Percentiles rank a stretch among this genome's conserved stretches.
These are phyloP conservation scores for Peromyscus nudipes DNA, from an alignment of 2,797 vertebrate genomes.

Conservation along the genomic window DNA sequence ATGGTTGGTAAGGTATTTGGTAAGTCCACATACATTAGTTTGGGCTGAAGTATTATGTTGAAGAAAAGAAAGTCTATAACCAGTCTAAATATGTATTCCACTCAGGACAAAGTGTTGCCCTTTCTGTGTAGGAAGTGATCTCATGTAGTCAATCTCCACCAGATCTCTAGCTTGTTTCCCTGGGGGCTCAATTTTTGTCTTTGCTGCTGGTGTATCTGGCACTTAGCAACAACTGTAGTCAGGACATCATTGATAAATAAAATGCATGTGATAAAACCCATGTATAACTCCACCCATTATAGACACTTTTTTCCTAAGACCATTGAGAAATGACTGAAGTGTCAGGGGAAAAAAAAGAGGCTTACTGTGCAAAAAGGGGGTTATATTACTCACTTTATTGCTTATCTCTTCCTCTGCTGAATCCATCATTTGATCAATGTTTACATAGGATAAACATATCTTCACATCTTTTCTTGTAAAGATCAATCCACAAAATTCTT, in stretches of 20 bases:
- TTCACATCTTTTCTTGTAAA: neutral
- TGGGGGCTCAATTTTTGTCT: neutral
- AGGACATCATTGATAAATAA: neutral
- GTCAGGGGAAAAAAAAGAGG: neutral
- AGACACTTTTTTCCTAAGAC: neutral
- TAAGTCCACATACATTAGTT: neutral
- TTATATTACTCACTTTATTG: neutral
- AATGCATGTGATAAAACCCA: neutral
- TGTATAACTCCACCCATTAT: neutral
- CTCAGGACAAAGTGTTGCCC: neutral
- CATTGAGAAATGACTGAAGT: neutral
- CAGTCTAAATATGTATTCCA: neutral
- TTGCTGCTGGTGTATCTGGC: neutral
- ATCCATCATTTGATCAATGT: neutral
- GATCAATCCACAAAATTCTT: neutral
- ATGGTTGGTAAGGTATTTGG: neutral
- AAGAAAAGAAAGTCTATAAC: neutral
- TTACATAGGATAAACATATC: neutral
- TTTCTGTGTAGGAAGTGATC: neutral
- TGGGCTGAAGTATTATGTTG: neutral
- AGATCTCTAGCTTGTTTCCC: neutral
- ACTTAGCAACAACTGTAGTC: neutral
- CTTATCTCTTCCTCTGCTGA: neutral
- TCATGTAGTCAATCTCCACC: neutral
- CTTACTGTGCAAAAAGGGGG: neutral